A percentile compares a stretch with the other conserved stretches of the same genome.
Evolutionary conservation across 2,797 vertebrate genomes (phyloP).

Genomic region (Protosalanx chinensis): DNA sequence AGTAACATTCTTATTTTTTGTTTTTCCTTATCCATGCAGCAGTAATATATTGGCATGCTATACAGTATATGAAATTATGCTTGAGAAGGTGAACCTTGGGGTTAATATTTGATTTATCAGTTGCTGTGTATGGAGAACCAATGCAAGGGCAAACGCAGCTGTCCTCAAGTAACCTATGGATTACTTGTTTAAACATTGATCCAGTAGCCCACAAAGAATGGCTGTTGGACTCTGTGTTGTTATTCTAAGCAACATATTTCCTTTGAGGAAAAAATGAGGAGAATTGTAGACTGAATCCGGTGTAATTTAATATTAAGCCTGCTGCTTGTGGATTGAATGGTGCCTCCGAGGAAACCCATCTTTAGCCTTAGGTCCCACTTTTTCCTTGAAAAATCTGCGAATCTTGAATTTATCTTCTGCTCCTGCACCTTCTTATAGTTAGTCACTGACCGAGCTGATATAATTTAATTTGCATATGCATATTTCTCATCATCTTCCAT

Average conservation of each 20-base stretch:
- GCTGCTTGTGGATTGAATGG: neutral
- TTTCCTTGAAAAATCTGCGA: constrained; percentile 2
- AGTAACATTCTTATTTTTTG: constrained; percentile 58
- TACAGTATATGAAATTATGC: constrained; percentile 20
- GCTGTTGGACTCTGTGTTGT: constrained; percentile 24
- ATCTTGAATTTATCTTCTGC: constrained; percentile 21
- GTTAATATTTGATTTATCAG: constrained; percentile 46
- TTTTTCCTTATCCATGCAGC: constrained; percentile 55
- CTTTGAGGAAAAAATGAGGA: constrained; percentile 30
- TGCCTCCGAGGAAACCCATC: neutral
- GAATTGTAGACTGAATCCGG: constrained; percentile 6
- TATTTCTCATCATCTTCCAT: constrained; percentile 48
- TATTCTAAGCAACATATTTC: constrained; percentile 30
- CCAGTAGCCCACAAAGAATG: constrained; percentile 12
- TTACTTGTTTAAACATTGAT: constrained; percentile 59
- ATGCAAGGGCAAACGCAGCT: constrained; percentile 21
- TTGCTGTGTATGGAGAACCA: constrained; percentile 49
- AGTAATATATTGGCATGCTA: constrained; percentile 47
- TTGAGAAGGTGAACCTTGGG: constrained; percentile 30
- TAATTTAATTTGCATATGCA: constrained; percentile 52
- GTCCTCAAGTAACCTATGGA: constrained; percentile 20
- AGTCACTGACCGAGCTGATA: constrained; percentile 26
- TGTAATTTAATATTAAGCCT: neutral
- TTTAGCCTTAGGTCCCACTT: neutral
- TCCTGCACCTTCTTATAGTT: constrained; percentile 13